Evolutionary conservation across 2,797 vertebrate species (phyloP).

Genomic region (Nyctalus aviator): DNA sequence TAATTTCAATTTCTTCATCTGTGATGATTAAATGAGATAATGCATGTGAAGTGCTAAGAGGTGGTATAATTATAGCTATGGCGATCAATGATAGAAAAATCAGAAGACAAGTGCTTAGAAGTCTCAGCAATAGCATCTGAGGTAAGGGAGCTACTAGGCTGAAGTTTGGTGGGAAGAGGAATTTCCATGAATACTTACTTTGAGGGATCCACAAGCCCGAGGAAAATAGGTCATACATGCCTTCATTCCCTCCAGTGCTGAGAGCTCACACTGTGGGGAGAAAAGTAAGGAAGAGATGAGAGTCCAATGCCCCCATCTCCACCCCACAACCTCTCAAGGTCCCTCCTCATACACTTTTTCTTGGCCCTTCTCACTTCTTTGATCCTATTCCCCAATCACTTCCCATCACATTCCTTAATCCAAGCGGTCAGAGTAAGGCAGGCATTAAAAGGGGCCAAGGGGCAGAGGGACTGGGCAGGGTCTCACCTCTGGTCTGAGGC

Average conservation of each 20-base stretch:
- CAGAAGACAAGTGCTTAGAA: not conserved
- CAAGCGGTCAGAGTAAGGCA: not conserved
- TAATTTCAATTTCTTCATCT: not conserved
- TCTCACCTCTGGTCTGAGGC: slow-evolving; percentile 93
- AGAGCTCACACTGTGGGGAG: slow-evolving; percentile 88
- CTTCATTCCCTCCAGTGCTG: slow-evolving; percentile 94
- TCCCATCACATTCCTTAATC: not conserved
- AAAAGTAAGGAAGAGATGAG: not conserved
- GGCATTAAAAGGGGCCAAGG: not conserved
- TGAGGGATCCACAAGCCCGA: slow-evolving; percentile 93
- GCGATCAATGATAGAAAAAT: not conserved
- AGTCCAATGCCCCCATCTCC: not conserved
- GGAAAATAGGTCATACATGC: slow-evolving; percentile 94
- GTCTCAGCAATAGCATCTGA: not conserved
- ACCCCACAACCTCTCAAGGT: not conserved
- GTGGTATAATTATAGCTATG: not conserved
- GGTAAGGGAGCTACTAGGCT: not conserved
- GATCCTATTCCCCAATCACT: not conserved
- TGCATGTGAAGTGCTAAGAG: not conserved
- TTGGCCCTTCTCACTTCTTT: not conserved
- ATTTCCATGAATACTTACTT: slow-evolving; percentile 85
- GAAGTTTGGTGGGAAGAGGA: not conserved
- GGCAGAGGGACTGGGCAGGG: rapidly evolving
- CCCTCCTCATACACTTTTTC: not conserved
- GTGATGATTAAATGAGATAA: not conserved